A percentile compares a stretch with the other conserved stretches of the same genome.
Conservation (phyloP, 1,140 invertebrate species). For the Kradibia gibbosae region DNA sequence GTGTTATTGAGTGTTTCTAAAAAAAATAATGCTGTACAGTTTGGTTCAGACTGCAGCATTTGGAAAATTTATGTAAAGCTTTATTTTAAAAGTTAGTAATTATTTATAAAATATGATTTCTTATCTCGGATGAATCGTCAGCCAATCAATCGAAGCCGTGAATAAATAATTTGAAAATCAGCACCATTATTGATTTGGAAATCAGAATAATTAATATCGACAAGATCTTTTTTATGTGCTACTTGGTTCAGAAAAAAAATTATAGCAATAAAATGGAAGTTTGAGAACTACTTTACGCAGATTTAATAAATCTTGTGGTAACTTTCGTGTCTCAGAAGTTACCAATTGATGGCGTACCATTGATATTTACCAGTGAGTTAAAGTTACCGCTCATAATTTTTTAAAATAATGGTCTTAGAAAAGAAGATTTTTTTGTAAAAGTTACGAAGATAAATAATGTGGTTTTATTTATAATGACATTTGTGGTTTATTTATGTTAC, state of each 20-base stretch:
- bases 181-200: slow-evolving; percentile 37
- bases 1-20: too few species aligned
- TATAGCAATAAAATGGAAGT: too few species aligned
- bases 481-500: neutral
- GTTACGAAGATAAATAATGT: too few species aligned
- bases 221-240: slow-evolving; percentile 44
- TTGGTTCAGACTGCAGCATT: too few species aligned
- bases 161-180: slow-evolving; percentile 43
- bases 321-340: neutral
- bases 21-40: too few species aligned
- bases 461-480: too few species aligned
- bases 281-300: too few species aligned
- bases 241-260: slow-evolving; percentile 17
- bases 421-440: neutral
- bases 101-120: neutral
- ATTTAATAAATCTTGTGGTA: too few species aligned
- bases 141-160: neutral
- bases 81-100: neutral
- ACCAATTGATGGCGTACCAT: neutral
- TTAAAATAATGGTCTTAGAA: neutral
- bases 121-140: slow-evolving; percentile 4
- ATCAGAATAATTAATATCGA: slow-evolving; percentile 32
- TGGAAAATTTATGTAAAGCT: neutral
- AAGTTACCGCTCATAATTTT: neutral
- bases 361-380: neutral